Percentiles rank a stretch among this genome's conserved stretches.
Conservation (phyloP, 2,888 invertebrate genomes). For the Leucoptera coffeella region DNA sequence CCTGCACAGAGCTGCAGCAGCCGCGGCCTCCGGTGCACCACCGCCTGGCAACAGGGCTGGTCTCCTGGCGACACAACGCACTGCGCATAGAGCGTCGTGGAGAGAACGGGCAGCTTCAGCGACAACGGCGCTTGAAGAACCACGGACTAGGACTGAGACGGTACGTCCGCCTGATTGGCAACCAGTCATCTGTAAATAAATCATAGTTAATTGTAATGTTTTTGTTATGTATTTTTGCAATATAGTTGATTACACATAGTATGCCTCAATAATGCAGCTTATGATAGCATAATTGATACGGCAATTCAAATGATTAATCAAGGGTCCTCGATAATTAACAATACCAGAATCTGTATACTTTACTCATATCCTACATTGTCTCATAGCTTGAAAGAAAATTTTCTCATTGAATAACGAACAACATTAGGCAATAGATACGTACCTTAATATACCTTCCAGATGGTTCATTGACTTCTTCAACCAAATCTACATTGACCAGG, state of each 20-base stretch:
- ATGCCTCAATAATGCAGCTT: too few species aligned
- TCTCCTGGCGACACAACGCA: slow-evolving; percentile 93
- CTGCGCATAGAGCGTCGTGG: slow-evolving; percentile 57
- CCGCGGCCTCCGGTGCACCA: slow-evolving; percentile 95
- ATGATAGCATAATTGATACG: too few species aligned
- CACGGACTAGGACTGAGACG: slow-evolving; percentile 85
- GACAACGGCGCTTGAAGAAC: slow-evolving; percentile 78
- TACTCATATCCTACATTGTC: too few species aligned
- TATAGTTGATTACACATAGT: too few species aligned
- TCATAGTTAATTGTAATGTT: too few species aligned
- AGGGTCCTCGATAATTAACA: too few species aligned
- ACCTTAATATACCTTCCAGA: slow-evolving; percentile 88
- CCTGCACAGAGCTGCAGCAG: slow-evolving; percentile 77
- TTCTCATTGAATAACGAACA: too few species aligned
- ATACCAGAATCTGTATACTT: too few species aligned
- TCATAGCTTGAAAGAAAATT: too few species aligned
- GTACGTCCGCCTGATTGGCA: slow-evolving; percentile 84
- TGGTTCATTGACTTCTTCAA: slow-evolving; percentile 88
- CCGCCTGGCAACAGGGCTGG: slow-evolving; percentile 91
- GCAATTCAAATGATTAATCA: too few species aligned
- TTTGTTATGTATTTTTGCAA: too few species aligned
- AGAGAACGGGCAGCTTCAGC: slow-evolving; percentile 88
- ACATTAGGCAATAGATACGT: slow-evolving; percentile 29
- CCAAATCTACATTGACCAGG: slow-evolving; percentile 85
- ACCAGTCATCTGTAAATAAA: slow-evolving; percentile 68